phyloP scores from a whole-genome alignment of 2,888 invertebrate species.

The Cryptops parisi region DNA sequence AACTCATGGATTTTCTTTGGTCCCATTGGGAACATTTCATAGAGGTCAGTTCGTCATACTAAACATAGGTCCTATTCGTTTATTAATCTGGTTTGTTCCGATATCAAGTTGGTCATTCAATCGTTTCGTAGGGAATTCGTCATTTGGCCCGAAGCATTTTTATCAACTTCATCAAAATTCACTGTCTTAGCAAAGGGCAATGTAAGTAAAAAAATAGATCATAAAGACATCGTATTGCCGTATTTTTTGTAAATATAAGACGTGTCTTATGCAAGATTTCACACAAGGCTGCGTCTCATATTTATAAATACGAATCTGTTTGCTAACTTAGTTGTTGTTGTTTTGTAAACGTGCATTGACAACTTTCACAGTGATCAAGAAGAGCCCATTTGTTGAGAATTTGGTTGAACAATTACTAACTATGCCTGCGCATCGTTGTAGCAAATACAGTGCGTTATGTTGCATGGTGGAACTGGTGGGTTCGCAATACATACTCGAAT shows the following conservation, averaged over 20 bases:
- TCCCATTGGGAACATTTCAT: constrained; percentile 30
- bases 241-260: neutral
- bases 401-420: constrained; percentile 23
- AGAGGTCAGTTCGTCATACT: constrained; percentile 26
- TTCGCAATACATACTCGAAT: constrained; percentile 28
- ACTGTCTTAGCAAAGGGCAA: constrained; percentile 21
- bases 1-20: constrained; percentile 19
- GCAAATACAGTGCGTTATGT: constrained; percentile 29
- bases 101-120: constrained; percentile 1
- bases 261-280: too few relatives aligned
- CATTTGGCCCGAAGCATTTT: constrained; percentile 29
- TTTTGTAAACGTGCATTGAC: too few relatives aligned
- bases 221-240: neutral
- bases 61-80: constrained; percentile 1
- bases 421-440: constrained; percentile 27
- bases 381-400: constrained; percentile 23
- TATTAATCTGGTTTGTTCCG: neutral
- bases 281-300: too few relatives aligned
- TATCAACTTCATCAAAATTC: constrained; percentile 27
- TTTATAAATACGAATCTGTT: too few relatives aligned
- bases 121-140: constrained; percentile 26
- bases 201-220: constrained; percentile 17
- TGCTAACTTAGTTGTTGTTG: too few relatives aligned
- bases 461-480: constrained; percentile 26
- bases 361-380: constrained; percentile 17